Evolutionary conservation across 2,797 vertebrate species (phyloP).

Genomic region (Miichthys miiuy): DNA sequence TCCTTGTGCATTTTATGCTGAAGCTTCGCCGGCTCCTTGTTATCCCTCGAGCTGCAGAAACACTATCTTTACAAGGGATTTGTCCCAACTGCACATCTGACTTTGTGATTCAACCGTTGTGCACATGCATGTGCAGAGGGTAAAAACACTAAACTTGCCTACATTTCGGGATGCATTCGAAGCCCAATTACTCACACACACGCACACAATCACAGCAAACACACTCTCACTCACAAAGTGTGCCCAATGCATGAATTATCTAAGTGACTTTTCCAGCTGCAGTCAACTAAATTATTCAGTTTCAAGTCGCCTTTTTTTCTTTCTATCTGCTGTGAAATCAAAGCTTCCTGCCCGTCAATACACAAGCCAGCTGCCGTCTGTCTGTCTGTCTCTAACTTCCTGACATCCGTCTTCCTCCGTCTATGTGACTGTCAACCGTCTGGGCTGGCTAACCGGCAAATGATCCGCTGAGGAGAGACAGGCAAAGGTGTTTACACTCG

Average conservation of each 20-base stretch:
- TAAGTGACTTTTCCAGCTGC: constrained; percentile 74
- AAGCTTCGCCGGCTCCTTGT: constrained; percentile 60
- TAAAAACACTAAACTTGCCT: too few relatives aligned
- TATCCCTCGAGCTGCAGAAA: constrained; percentile 62
- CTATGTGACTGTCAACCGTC: constrained; percentile 45
- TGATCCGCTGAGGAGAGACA: constrained; percentile 33
- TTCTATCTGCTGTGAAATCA: constrained; percentile 57
- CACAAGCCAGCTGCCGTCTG: constrained; percentile 70
- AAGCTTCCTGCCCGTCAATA: constrained; percentile 58
- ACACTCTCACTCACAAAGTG: constrained; percentile 61
- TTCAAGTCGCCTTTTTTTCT: constrained; percentile 48
- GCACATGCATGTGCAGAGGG: constrained; percentile 4
- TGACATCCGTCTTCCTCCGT: constrained; percentile 37
- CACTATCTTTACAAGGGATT: constrained; percentile 65
- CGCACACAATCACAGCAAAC: constrained; percentile 52
- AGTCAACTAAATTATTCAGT: constrained; percentile 79
- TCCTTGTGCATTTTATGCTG: constrained; percentile 18
- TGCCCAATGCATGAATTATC: constrained; percentile 77
- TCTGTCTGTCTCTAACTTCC: constrained; percentile 47
- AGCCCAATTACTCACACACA: background rate
- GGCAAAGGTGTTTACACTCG: constrained; percentile 51
- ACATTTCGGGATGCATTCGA: too few relatives aligned
- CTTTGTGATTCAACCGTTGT: constrained; percentile 65
- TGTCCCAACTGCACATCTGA: constrained; percentile 71
- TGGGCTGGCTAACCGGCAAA: constrained; percentile 47